Conservation (phyloP, 2,888 invertebrate genomes). For the Drosophila rellima region DNA sequence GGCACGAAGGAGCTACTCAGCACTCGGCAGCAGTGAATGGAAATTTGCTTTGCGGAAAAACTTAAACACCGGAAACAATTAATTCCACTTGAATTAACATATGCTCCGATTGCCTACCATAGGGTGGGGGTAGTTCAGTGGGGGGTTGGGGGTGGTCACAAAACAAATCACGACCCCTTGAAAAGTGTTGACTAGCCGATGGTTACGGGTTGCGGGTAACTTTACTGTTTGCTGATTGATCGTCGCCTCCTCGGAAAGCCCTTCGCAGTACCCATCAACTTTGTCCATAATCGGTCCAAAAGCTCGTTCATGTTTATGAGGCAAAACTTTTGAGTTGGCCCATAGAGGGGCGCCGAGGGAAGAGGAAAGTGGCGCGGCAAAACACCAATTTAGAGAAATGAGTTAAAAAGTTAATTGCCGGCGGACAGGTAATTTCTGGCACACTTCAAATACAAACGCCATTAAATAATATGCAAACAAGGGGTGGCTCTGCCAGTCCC, state of each 20-base stretch:
- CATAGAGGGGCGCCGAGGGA: background rate
- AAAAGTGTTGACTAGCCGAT: slow-evolving; percentile 67
- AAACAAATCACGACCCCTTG: slow-evolving; percentile 60
- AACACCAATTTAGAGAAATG: slow-evolving; percentile 55
- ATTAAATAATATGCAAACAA: slow-evolving; percentile 82
- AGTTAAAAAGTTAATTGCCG: slow-evolving; percentile 81
- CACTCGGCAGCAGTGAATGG: slow-evolving; percentile 59
- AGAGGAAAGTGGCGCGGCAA: slow-evolving; percentile 45
- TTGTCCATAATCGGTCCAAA: slow-evolving; percentile 36
- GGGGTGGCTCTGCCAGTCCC: slow-evolving; percentile 57
- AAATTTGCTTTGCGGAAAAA: slow-evolving; percentile 83
- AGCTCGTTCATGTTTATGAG: slow-evolving; percentile 65
- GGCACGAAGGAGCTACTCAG: slow-evolving; percentile 50
- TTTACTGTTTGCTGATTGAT: slow-evolving; percentile 61
- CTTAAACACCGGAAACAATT: slow-evolving; percentile 85
- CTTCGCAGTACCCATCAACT: slow-evolving; percentile 22
- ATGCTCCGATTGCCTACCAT: slow-evolving; percentile 68
- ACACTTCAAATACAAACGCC: slow-evolving; percentile 77
- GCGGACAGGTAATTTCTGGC: slow-evolving; percentile 81
- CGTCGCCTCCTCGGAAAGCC: slow-evolving; percentile 38
- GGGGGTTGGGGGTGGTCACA: slow-evolving; percentile 24
- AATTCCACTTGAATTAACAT: slow-evolving; percentile 85
- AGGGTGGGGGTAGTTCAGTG: slow-evolving; percentile 5
- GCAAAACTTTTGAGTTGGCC: slow-evolving; percentile 56
- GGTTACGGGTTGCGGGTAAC: slow-evolving; percentile 27